Percentiles rank a stretch among this genome's conserved stretches.
These are phyloP conservation scores for Tyria jacobaeae DNA, from an alignment of 2,888 invertebrate genomes.

Conservation along the genomic window DNA sequence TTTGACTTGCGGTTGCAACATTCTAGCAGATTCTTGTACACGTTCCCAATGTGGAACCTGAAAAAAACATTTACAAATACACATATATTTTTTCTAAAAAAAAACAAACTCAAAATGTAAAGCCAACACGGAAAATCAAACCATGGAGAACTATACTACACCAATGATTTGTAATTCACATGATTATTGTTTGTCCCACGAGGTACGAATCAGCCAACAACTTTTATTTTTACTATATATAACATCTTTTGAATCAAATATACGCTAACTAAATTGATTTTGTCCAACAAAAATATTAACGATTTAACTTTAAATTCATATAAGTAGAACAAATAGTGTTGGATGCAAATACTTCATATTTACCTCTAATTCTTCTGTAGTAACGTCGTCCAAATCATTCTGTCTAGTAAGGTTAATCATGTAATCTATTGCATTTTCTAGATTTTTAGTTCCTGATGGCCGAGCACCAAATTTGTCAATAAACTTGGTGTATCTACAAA, in stretches of 20 bases:
- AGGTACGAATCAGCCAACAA: too few relatives aligned
- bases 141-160: too few relatives aligned
- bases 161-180: neutral
- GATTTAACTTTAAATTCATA: neutral
- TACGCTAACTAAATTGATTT: too few relatives aligned
- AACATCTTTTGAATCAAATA: too few relatives aligned
- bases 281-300: too few relatives aligned
- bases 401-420: slow-evolving; percentile 75
- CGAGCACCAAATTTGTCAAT: slow-evolving; percentile 88
- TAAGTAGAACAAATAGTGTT: neutral
- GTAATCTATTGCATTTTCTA: slow-evolving; percentile 89
- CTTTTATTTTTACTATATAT: too few relatives aligned
- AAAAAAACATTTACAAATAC: slow-evolving; percentile 30
- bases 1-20: slow-evolving; percentile 87
- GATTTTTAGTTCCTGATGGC: slow-evolving; percentile 85
- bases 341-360: too few relatives aligned
- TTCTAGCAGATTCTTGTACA: slow-evolving; percentile 87
- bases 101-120: too few relatives aligned
- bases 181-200: neutral
- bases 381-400: slow-evolving; percentile 83
- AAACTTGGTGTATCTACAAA: slow-evolving; percentile 62
- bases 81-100: neutral
- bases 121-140: too few relatives aligned
- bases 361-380: slow-evolving; percentile 88
- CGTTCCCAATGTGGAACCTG: slow-evolving; percentile 83